A percentile compares a stretch with the other conserved stretches of the same genome.
Conservation (phyloP, 1,140 invertebrate species). For the Eupeodes corollae region DNA sequence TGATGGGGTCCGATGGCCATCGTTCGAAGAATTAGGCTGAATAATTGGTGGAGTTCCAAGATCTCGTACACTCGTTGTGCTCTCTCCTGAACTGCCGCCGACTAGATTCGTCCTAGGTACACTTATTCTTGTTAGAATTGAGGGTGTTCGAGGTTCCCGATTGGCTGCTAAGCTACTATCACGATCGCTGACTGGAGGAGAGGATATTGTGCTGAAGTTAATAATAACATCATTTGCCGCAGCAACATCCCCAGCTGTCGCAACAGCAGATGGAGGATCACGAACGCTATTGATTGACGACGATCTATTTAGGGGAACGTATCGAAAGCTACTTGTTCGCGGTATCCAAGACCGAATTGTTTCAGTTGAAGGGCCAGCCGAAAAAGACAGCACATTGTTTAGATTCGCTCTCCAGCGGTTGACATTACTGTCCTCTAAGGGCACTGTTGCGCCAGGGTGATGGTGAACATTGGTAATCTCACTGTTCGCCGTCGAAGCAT, state of each 20-base stretch:
- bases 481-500: background rate
- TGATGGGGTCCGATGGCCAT: background rate
- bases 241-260: constrained; percentile 15
- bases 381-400: constrained; percentile 22
- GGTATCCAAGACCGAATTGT: constrained; percentile 20
- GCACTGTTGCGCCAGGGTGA: background rate
- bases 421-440: background rate
- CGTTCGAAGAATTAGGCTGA: no score
- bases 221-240: background rate
- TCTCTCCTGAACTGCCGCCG: no score
- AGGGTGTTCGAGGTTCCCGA: constrained; percentile 7
- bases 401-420: constrained; percentile 18
- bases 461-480: background rate
- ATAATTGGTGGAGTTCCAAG: no score
- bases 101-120: no score
- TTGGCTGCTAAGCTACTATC: constrained; percentile 9
- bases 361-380: constrained; percentile 22
- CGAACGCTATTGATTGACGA: background rate
- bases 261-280: constrained; percentile 16
- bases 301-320: background rate
- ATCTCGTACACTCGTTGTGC: no score
- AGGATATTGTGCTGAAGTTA: background rate
- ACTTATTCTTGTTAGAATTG: constrained; percentile 5
- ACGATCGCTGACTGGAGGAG: background rate
- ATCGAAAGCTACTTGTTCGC: constrained; percentile 17